Conservation (phyloP, 2,888 invertebrate genomes). For the Athetis lepigone region DNA sequence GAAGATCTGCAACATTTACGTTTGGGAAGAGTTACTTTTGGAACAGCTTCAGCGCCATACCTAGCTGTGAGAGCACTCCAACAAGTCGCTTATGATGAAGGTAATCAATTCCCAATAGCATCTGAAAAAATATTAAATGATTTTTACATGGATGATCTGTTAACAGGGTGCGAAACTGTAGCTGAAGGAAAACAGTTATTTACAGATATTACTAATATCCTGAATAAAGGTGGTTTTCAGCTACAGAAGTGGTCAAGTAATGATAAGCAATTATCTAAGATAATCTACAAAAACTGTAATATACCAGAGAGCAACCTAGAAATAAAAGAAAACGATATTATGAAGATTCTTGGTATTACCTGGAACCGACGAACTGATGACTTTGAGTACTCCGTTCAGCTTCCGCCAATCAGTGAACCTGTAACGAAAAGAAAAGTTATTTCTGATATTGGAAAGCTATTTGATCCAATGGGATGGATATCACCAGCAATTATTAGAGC, state of each 20-base stretch:
- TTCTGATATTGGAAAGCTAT: neutral
- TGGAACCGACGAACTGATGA: neutral
- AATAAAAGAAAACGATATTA: neutral
- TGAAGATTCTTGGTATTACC: slow-evolving; percentile 1
- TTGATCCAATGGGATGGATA: neutral
- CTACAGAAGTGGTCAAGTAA: slow-evolving; percentile 2
- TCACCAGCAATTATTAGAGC: neutral
- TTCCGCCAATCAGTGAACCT: neutral
- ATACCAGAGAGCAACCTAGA: neutral
- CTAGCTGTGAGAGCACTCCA: neutral
- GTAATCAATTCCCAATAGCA: neutral
- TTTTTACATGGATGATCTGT: neutral
- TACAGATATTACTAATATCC: neutral
- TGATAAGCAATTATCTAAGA: neutral
- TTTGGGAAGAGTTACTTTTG: no score
- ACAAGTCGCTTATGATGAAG: neutral
- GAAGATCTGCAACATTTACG: no score
- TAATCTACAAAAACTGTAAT: neutral
- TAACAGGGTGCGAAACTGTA: neutral
- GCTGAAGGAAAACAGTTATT: neutral
- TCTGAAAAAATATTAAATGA: neutral
- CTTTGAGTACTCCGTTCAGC: neutral
- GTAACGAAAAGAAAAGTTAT: neutral
- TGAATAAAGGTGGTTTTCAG: neutral
- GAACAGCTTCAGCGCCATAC: no score